Conservation (phyloP, 2,797 vertebrate genomes). For the Pogoniulus pusillus region DNA sequence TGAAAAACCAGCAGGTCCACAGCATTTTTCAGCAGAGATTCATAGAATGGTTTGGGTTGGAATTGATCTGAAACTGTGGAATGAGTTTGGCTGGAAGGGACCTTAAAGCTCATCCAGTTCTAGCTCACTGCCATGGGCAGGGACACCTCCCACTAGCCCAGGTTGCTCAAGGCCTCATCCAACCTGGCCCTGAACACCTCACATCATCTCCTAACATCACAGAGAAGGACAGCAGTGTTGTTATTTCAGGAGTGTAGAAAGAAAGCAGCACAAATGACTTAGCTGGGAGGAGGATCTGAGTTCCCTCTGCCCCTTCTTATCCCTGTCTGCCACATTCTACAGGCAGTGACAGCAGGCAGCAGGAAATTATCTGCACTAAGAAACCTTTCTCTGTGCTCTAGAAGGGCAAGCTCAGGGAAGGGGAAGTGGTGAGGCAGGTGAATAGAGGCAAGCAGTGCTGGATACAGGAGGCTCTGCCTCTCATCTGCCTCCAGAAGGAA, state of each 20-base stretch:
- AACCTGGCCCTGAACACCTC: too few species aligned
- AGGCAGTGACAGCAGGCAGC: not conserved
- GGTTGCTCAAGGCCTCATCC: too few species aligned
- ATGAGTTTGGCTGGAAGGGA: too few species aligned
- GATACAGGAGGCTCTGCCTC: not conserved
- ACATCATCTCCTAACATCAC: too few species aligned
- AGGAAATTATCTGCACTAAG: not conserved
- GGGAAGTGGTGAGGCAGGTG: not conserved
- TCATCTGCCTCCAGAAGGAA: not conserved
- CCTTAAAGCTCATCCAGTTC: too few species aligned
- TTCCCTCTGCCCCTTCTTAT: not conserved
- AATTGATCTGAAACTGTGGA: too few species aligned
- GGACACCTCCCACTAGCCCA: too few species aligned
- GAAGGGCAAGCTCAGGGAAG: not conserved
- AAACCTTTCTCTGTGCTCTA: not conserved
- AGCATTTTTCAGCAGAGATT: too few species aligned
- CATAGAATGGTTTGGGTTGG: too few species aligned
- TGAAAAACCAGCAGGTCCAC: not conserved
- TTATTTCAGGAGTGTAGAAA: conserved; percentile 4
- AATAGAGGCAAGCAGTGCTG: not conserved
- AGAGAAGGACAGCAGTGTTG: not conserved
- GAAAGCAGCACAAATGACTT: conserved; percentile 2
- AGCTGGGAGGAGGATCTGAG: not conserved
- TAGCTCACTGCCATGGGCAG: too few species aligned
- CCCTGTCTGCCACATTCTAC: not conserved